phyloP scores from a whole-genome alignment of 2,888 invertebrate genomes.

The Drosophila neonasuta region DNA sequence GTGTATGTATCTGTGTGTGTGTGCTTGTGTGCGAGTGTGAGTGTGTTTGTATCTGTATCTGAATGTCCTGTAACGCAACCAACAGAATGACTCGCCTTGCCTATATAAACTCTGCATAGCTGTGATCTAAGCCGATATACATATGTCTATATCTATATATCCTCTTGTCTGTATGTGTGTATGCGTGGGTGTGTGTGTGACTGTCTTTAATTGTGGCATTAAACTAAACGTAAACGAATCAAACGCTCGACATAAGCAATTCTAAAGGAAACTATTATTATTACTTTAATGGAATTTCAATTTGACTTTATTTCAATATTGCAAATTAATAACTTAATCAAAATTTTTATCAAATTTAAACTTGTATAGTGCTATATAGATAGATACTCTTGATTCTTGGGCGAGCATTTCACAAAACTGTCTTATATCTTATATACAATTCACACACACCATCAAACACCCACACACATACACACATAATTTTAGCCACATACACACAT shows the following conservation, averaged over 20 bases:
- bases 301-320: conserved; percentile 23
- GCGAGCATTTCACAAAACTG: conserved; percentile 15
- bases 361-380: conserved; percentile 13
- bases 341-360: conserved; percentile 32
- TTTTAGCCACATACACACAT: conserved; percentile 4
- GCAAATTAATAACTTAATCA: conserved; percentile 41
- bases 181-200: conserved; percentile 19
- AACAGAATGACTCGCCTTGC: conserved; percentile 64
- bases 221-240: conserved; percentile 24
- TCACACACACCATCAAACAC: conserved; percentile 5
- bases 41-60: conserved; percentile 14
- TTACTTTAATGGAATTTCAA: conserved; percentile 14
- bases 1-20: conserved; percentile 6
- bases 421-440: neutral
- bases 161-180: conserved; percentile 18
- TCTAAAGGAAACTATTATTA: conserved; percentile 10
- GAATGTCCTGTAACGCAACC: conserved; percentile 26
- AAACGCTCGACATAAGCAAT: conserved; percentile 39
- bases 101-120: conserved; percentile 68
- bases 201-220: neutral
- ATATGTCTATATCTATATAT: conserved; percentile 30
- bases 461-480: conserved; percentile 12
- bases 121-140: conserved; percentile 68
- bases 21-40: conserved; percentile 10
- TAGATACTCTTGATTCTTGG: conserved; percentile 6